A percentile compares a stretch with the other conserved stretches of the same genome.
Evolutionary conservation across 1,140 invertebrate species (phyloP).

Genomic region (Adoxophyes honmai): DNA sequence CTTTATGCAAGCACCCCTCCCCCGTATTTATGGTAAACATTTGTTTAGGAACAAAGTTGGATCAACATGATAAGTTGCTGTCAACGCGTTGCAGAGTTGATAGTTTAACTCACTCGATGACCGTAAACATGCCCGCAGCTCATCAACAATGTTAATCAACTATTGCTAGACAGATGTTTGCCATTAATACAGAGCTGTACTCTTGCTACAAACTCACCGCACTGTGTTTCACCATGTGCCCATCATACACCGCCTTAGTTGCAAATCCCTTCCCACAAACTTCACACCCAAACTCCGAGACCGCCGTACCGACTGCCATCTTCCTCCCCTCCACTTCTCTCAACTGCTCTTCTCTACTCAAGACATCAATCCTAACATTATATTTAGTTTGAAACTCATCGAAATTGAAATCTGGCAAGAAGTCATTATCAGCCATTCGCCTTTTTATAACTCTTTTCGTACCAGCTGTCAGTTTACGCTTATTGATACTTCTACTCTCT

Average conservation of each 20-base stretch:
- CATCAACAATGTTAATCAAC: too few species aligned
- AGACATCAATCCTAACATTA: not conserved
- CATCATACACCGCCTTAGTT: not conserved
- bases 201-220: not conserved
- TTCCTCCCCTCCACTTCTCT: not conserved
- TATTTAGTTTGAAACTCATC: conserved; percentile 6
- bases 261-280: not conserved
- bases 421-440: not conserved
- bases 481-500: not conserved
- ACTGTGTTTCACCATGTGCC: not conserved
- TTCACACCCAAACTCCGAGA: not conserved
- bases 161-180: too few species aligned
- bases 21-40: too few species aligned
- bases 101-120: too few species aligned
- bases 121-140: too few species aligned
- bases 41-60: too few species aligned
- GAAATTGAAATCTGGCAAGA: not conserved
- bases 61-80: too few species aligned
- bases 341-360: not conserved
- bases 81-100: too few species aligned
- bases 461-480: not conserved
- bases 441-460: conserved; percentile 3
- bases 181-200: too few species aligned
- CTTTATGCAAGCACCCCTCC: too few species aligned
- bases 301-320: not conserved